These are phyloP conservation scores for Prinia subflava DNA, from an alignment of 2,113 vertebrate species.

Conservation along the genomic window DNA sequence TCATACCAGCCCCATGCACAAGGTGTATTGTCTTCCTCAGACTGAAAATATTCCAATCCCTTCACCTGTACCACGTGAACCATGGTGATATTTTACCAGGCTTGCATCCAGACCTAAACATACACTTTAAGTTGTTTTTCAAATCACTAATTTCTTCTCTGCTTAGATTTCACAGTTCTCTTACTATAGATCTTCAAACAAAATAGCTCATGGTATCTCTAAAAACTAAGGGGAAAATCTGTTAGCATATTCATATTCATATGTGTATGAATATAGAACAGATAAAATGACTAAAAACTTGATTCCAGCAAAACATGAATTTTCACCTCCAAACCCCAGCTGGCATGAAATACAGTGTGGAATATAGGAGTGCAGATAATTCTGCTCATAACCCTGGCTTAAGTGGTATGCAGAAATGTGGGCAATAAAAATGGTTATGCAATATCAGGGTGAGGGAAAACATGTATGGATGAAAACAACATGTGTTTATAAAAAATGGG, in stretches of 20 bases:
- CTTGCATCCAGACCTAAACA: neutral
- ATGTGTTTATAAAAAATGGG: rapidly evolving
- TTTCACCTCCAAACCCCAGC: neutral
- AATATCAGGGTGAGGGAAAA: neutral
- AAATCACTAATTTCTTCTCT: neutral
- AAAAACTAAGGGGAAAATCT: neutral
- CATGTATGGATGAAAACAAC: neutral
- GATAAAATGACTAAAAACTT: neutral
- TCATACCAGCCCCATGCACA: neutral
- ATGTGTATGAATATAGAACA: neutral
- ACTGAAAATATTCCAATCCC: neutral
- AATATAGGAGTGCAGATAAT: neutral
- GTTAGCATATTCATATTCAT: neutral
- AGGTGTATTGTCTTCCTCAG: neutral
- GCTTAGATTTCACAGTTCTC: neutral
- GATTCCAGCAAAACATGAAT: neutral
- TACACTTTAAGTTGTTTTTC: neutral
- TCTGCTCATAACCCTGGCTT: neutral
- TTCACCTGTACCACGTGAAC: neutral
- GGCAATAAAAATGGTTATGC: neutral
- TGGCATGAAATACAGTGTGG: neutral
- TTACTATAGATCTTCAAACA: neutral
- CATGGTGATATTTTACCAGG: neutral
- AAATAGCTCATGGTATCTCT: neutral
- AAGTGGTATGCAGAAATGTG: neutral